Base-by-base conservation (phyloP, 2,888 invertebrate species). In the Cancer borealis region DNA sequence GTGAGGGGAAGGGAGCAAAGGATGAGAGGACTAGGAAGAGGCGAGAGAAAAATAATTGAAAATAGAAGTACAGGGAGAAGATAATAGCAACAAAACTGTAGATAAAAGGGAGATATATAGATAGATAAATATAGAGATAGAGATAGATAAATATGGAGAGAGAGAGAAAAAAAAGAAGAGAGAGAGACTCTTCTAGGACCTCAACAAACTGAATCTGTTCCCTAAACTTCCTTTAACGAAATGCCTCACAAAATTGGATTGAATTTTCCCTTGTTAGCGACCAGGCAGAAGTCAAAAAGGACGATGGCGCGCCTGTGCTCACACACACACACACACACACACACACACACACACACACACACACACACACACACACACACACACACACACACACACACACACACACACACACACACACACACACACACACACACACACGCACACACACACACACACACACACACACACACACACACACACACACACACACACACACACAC, bases 281-380 rank as follows among this genome's bases (percentile, higher is more conserved):
- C 14, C 12, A 10, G 26, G 79, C 79, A 79, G 12, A 30, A 79
- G 79, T 79, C 21, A 21, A 66, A 2, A 21, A 21, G n/a, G n/a
- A 66, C 0, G 21, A 66, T 66, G 66, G 66, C n/a, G 21, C n/a
- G 66, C 66, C n/a, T 0, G 54, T 12, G 14, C 54, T 3, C 66
- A n/a, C 54, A 54, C 54, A 54, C 54, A 54, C 54, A 66, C 66
- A 66, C 66, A 66, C 66, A 21, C 66, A 66, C 66, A 66, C 66
- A 66, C 66, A 66, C 66, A 66, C 66, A 66, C 66, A 66, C 66
- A 66, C 66, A 66, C 66, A n/a, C 66, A 66, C 66, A 66, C 66
- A 66, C 66, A 66, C 66, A 66, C 66, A 66, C 66, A 66, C 66
- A 66, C 66, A 66, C 66, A 66, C 66, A 66, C 66, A 66, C 66